A percentile compares a stretch with the other conserved stretches of the same genome.
phyloP scores from a whole-genome alignment of 2,797 vertebrate genomes.

The Sebastes melanostomus region DNA sequence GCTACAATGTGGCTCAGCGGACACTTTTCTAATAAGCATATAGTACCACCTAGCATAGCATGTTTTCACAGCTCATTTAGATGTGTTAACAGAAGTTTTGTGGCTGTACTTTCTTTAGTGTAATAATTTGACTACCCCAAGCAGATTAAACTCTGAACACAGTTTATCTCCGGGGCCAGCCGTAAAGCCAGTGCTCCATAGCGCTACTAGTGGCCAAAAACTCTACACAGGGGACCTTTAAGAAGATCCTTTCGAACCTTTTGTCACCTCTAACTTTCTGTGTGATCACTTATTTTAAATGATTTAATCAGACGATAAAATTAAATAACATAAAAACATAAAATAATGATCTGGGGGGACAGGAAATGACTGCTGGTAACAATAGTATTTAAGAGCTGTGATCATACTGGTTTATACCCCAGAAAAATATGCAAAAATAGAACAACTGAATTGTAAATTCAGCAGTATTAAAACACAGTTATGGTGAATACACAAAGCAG shows the following conservation, averaged over 20 bases:
- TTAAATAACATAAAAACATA: neutral
- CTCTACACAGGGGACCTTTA: too few relatives aligned
- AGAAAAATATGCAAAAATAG: neutral
- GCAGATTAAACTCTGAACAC: neutral
- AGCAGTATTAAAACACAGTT: neutral
- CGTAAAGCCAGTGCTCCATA: too few relatives aligned
- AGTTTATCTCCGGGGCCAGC: neutral
- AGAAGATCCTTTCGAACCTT: neutral
- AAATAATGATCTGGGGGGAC: neutral
- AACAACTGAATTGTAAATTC: neutral
- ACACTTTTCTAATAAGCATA: neutral
- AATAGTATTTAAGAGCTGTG: too few relatives aligned
- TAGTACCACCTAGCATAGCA: neutral
- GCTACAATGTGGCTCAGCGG: neutral
- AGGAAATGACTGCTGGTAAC: too few relatives aligned
- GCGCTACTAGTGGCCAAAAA: too few relatives aligned
- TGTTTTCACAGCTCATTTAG: neutral
- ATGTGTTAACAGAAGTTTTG: neutral
- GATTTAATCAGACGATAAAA: neutral
- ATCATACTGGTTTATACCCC: too few relatives aligned
- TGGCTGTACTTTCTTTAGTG: neutral
- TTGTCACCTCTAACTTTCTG: neutral
- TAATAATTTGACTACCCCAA: neutral
- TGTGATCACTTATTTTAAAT: neutral
- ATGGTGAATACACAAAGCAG: too few relatives aligned